These are phyloP conservation scores for Deroptyus accipitrinus DNA, from an alignment of 2,113 vertebrate species.

Conservation along the genomic window DNA sequence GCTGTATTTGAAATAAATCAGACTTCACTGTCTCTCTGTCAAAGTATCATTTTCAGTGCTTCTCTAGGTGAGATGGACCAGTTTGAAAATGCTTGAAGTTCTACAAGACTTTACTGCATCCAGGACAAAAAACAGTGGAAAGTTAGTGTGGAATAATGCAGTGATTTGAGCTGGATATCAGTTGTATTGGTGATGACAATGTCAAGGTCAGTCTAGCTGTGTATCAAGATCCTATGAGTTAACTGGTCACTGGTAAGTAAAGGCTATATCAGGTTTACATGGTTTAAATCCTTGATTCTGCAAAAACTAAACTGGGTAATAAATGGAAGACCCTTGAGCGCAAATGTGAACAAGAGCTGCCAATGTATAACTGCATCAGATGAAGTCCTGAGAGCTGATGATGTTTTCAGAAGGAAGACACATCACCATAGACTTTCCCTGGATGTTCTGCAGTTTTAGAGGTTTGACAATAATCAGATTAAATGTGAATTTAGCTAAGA, in stretches of 20 bases:
- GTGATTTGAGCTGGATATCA: neutral
- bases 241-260: neutral
- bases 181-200: neutral
- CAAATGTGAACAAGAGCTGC: neutral
- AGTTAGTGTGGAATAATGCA: neutral
- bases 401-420: neutral
- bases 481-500: neutral
- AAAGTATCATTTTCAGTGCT: neutral
- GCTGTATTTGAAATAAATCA: neutral
- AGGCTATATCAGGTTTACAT: neutral
- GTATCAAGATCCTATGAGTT: neutral
- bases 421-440: neutral
- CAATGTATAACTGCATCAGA: neutral
- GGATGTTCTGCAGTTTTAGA: neutral
- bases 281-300: neutral
- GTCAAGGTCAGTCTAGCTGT: neutral
- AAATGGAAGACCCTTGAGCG: neutral
- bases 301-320: neutral
- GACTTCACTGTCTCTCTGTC: neutral
- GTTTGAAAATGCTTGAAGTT: neutral
- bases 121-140: neutral
- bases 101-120: neutral
- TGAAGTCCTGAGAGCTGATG: neutral
- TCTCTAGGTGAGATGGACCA: neutral
- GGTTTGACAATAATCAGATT: neutral